phyloP scores from a whole-genome alignment of 2,113 vertebrate genomes.

The Megaleporinus macrocephalus region DNA sequence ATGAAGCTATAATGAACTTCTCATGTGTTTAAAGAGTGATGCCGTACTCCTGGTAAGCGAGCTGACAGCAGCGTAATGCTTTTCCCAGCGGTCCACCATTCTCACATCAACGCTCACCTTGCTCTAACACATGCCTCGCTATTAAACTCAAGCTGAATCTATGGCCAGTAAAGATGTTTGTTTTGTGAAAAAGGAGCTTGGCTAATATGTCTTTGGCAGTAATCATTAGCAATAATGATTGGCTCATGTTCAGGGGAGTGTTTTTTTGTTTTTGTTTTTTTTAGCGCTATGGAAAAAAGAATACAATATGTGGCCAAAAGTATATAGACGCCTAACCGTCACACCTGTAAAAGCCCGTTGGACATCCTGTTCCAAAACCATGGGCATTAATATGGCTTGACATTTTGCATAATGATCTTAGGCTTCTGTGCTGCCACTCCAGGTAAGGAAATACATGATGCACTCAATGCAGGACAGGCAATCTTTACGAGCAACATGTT shows the following conservation, averaged over 20 bases:
- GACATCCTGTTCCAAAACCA: no score
- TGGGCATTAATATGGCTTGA: no score
- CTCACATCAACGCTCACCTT: background rate
- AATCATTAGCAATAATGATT: constrained; percentile 3
- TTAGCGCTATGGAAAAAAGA: background rate
- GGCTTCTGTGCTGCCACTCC: no score
- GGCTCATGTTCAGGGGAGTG: background rate
- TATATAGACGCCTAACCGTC: no score
- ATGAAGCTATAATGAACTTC: constrained; percentile 85
- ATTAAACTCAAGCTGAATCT: constrained; percentile 77
- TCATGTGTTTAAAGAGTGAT: constrained; percentile 90
- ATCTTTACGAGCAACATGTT: no score
- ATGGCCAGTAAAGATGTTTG: constrained; percentile 85
- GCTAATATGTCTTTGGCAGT: background rate
- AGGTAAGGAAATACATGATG: no score
- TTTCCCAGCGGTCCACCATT: constrained; percentile 62
- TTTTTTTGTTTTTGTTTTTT: background rate
- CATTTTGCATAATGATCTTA: no score
- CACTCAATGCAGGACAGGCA: no score
- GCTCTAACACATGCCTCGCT: constrained; percentile 52
- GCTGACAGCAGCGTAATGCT: constrained; percentile 87
- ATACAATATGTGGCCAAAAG: background rate
- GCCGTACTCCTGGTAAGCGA: constrained; percentile 82
- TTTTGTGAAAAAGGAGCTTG: constrained; percentile 74
- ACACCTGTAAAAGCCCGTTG: no score